Conservation (phyloP, 2,888 invertebrate genomes). For the Erebia epiphron region DNA sequence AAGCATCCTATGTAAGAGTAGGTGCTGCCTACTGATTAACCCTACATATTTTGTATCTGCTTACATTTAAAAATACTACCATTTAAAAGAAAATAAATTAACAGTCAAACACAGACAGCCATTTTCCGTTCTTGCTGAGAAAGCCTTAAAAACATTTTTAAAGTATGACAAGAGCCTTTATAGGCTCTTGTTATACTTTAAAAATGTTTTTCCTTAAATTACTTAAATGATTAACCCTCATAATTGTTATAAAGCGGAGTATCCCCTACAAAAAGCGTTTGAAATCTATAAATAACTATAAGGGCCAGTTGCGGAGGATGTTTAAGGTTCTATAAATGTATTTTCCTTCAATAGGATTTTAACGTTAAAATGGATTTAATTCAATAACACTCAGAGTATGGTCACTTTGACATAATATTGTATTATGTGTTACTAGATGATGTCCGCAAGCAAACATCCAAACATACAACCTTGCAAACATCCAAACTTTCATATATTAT, state of each 20-base stretch:
- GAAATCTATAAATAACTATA: constrained; percentile 8
- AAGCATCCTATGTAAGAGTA: background rate
- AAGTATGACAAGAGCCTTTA: constrained; percentile 1
- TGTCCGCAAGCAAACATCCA: too few relatives aligned
- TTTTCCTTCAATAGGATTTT: background rate
- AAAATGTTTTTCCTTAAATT: too few relatives aligned
- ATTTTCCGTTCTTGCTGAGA: background rate
- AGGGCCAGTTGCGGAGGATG: background rate
- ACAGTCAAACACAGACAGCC: background rate
- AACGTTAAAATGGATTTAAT: background rate
- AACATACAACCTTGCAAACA: too few relatives aligned
- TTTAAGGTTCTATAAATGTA: background rate
- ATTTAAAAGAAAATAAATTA: background rate
- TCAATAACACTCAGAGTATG: too few relatives aligned
- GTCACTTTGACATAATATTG: too few relatives aligned
- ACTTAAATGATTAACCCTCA: constrained; percentile 1
- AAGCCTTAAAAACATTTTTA: background rate
- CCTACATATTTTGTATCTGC: background rate
- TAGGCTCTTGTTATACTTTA: too few relatives aligned
- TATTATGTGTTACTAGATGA: too few relatives aligned
- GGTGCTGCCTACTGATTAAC: background rate
- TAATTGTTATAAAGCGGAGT: constrained; percentile 9
- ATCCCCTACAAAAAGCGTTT: background rate
- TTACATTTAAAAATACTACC: background rate
- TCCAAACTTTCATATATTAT: too few relatives aligned